phyloP scores from a whole-genome alignment of 2,888 invertebrate species.

The Halictus quadricinctus region DNA sequence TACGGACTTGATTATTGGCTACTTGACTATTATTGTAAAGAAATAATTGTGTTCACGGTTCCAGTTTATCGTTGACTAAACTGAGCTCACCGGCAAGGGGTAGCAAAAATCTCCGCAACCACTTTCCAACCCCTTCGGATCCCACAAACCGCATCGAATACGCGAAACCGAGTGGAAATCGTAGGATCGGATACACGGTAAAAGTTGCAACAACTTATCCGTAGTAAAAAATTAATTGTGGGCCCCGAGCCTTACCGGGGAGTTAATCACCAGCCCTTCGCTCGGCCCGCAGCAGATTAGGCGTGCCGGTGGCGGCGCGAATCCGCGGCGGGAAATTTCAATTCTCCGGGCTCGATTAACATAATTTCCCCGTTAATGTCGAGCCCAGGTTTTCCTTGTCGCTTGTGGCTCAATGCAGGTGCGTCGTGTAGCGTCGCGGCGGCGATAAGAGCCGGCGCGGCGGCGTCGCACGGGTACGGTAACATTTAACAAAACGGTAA shows the following conservation, averaged over 20 bases:
- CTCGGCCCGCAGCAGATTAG: constrained; percentile 4
- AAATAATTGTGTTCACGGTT: too few species aligned
- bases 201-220: neutral
- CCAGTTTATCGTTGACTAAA: too few species aligned
- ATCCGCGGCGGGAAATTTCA: constrained; percentile 41
- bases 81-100: too few species aligned
- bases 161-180: neutral
- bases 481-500: constrained; percentile 56
- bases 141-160: neutral
- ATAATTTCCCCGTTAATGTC: constrained; percentile 63
- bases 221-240: neutral
- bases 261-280: neutral
- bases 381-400: constrained; percentile 26
- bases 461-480: too few species aligned
- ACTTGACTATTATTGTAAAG: too few species aligned
- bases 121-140: neutral
- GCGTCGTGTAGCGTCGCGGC: constrained; percentile 37
- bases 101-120: neutral
- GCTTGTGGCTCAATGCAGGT: constrained; percentile 24
- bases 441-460: constrained; percentile 39
- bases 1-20: too few species aligned
- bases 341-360: constrained; percentile 55
- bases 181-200: neutral
- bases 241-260: neutral
- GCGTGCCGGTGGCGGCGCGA: neutral